Conservation (phyloP, 2,888 invertebrate genomes). For the Teleiodes luculella region DNA sequence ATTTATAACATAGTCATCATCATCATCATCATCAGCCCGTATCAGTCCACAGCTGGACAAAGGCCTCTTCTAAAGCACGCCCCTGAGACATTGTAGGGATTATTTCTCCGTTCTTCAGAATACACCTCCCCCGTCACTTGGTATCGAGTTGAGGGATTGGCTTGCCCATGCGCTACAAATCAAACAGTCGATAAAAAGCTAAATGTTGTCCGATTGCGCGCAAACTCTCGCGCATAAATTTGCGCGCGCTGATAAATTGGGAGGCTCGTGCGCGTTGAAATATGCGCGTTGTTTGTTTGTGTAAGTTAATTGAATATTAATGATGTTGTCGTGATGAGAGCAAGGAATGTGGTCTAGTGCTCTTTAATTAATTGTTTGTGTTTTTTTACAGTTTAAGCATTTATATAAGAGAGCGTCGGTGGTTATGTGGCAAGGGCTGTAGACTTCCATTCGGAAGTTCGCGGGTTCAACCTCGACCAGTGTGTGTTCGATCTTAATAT, state of each 20-base stretch:
- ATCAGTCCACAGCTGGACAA: too few relatives aligned
- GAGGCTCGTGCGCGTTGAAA: constrained; percentile 51
- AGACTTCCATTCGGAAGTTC: too few relatives aligned
- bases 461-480: too few relatives aligned
- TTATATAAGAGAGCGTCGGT: too few relatives aligned
- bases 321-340: constrained; percentile 1
- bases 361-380: constrained; percentile 9
- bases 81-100: too few relatives aligned
- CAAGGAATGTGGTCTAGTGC: background rate
- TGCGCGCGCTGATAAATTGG: constrained; percentile 73
- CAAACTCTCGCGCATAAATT: constrained; percentile 69
- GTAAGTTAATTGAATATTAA: constrained; percentile 10
- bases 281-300: constrained; percentile 36
- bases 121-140: constrained; percentile 36
- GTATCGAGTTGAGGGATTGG: constrained; percentile 75
- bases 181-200: constrained; percentile 76
- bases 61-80: too few relatives aligned
- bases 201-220: constrained; percentile 74
- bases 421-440: too few relatives aligned
- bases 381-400: background rate
- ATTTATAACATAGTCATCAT: too few relatives aligned
- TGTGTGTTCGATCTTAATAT: too few relatives aligned
- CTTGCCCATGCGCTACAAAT: constrained; percentile 57
- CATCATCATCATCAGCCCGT: too few relatives aligned
- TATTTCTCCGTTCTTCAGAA: too few relatives aligned